Base-by-base conservation (phyloP, 2,113 vertebrate species). In the Leptobrachium ailaonicum region DNA sequence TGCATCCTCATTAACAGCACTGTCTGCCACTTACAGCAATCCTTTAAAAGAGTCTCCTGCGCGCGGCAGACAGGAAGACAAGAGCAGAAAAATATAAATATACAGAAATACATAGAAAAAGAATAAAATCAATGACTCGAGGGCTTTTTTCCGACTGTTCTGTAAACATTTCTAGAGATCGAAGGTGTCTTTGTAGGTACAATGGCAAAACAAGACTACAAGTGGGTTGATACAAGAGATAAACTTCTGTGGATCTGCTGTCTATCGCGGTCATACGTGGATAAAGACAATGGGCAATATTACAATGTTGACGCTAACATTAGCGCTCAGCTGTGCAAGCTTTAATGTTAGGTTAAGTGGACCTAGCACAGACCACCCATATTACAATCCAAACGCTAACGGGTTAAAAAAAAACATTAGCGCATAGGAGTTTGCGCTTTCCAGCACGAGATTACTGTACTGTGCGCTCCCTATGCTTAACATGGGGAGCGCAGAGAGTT, bases 1-100 rank as follows among this genome's bases (percentile, higher is more conserved):
- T 84, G 74, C 82, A 88, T 86, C 74, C 85, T 91, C 85, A 84
- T 90, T 87, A 89, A 75, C 73, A 83, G 42, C 83, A 82, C 44
- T 56, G 76, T 75, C 85, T 90, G 85, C 88, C 88, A 89, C 83
- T 87, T 82, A 83, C 20, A 76, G 76, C 64, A 40, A 13, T 79
- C 56, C 20, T 80, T 75, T 79, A 86, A 32, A 80, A 86, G 70
- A 81, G 85, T 10, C 73, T 69, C 47, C 14, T 68, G 6, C 1
- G 1, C 75, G 73, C 77, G 58, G 84, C 76, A 56, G 64, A 79
- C 32, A 86, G 32, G 62, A 45, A 85, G 84, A 85, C 77, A 85
- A 83, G 87, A 83, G 79, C 1, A 47, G 77, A 72, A 85, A 82
- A 14, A 60, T 8, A 54, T 8, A 54, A 60, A 60, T 60, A 60